Evolutionary conservation across 2,888 invertebrate species (phyloP), one percentile per base, ranked within the genome.

Genomic region (Agriotes lineatus): DNA sequence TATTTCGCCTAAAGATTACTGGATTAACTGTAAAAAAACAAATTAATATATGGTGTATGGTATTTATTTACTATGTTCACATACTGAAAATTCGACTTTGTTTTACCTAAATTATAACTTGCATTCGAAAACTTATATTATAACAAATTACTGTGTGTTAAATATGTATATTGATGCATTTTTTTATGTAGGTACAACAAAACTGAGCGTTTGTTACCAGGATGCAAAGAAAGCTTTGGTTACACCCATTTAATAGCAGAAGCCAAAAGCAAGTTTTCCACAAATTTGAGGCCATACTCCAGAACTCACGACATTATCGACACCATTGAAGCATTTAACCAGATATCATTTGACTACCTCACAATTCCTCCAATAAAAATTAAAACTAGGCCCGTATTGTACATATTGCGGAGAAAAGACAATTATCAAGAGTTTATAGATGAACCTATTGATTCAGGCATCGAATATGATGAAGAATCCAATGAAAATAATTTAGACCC

Each of bases 221-320:
- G 87, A 20, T 86, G 87, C 75, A 84, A 88, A 37, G 90, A 93
- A 79, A 86, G 94, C 77, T 87, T 89, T 73, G 85, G 87, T 64
- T 96, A 90, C 78, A 92, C 94, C 1, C 94, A 96, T 84, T 85
- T 96, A 52, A 84, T 96, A 63, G 85, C 93, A 25, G 96, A 95
- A 86, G 93, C 92, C 0, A 94, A 92, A 82, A 93, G 91, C 79
- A 93, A 93, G 85, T 92, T 93, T 81, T 93, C 93, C 0, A 84
- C 89, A 5, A 91, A 89, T 73, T 86, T 95, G 75, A 90, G 92
- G 80, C 87, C 89, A 0, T 92, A 93, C 74, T 84, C 88, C 9
- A 87, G 90, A 69, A 91, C 94, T 0, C 95, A 94, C 78, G 89
- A 90, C 44, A 88, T 93, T 45, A 82, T 96, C 65, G 93, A 94